A percentile compares a stretch with the other conserved stretches of the same genome.
These are phyloP conservation scores for Solen grandis DNA, from an alignment of 1,140 invertebrate species.

Conservation along the genomic window DNA sequence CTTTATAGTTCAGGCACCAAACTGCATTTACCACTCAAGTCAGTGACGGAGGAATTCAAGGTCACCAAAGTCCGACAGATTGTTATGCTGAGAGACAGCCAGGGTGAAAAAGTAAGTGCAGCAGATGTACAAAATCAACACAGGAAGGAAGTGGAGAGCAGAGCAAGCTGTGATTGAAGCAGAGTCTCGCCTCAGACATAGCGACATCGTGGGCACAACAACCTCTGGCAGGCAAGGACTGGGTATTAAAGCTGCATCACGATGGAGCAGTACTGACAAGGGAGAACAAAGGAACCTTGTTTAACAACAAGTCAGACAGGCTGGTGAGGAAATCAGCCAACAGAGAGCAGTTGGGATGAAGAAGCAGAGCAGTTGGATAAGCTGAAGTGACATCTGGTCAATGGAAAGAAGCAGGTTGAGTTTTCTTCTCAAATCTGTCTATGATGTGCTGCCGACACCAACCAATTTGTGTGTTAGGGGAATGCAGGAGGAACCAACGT, in stretches of 20 bases:
- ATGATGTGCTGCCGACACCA: conserved; percentile 21
- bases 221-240: conserved; percentile 6
- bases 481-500: not conserved
- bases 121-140: not conserved
- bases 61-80: conserved; percentile 40
- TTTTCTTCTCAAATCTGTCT: conserved; percentile 20
- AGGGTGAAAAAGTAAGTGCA: conserved; percentile 30
- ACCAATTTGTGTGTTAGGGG: conserved; percentile 5
- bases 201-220: not conserved
- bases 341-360: conserved; percentile 8
- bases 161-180: conserved; percentile 15
- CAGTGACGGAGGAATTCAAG: conserved; percentile 49
- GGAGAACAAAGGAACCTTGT: not conserved
- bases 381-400: conserved; percentile 5
- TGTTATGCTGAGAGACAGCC: conserved; percentile 42
- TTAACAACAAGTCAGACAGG: conserved; percentile 3
- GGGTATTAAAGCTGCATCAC: not conserved
- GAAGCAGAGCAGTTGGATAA: conserved; percentile 20
- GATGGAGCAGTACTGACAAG: not conserved
- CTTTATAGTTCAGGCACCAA: conserved; percentile 40
- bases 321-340: conserved; percentile 24
- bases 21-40: conserved; percentile 26
- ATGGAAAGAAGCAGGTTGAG: not conserved
- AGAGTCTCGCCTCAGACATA: conserved; percentile 36
- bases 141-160: conserved; percentile 22